Conservation (phyloP, 2,888 invertebrate species). For the Synergus japonicus region DNA sequence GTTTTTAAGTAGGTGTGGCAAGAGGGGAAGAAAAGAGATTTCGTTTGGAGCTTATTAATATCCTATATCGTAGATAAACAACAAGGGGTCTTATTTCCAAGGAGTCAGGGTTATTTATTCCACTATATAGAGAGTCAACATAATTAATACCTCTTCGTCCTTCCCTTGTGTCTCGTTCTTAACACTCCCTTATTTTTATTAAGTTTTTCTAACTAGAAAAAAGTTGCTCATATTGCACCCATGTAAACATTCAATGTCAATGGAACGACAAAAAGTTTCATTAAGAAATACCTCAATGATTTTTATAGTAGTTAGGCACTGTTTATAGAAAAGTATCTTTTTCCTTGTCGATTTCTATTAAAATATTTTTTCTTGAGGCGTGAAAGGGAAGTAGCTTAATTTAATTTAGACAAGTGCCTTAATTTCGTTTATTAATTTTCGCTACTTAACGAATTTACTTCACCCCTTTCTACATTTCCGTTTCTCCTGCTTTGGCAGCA, state of each 20-base stretch:
- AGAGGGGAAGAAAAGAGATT: slow-evolving; percentile 6
- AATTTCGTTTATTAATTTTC: slow-evolving; percentile 38
- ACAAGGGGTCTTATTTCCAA: not conserved
- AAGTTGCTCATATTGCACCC: slow-evolving; percentile 53
- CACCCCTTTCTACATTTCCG: slow-evolving; percentile 21
- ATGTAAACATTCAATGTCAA: slow-evolving; percentile 4
- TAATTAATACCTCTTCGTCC: slow-evolving; percentile 59
- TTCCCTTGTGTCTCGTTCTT: slow-evolving; percentile 43
- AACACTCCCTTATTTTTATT: slow-evolving; percentile 65
- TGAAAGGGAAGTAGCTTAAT: slow-evolving; percentile 15
- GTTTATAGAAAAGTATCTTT: not conserved
- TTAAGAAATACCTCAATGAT: not conserved
- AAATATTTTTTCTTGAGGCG: not conserved
- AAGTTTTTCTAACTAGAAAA: slow-evolving; percentile 57
- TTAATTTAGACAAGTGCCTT: not conserved
- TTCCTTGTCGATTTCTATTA: not conserved
- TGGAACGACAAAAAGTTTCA: slow-evolving; percentile 26
- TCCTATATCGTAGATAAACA: not conserved
- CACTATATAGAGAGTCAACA: slow-evolving; percentile 17
- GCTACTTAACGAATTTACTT: slow-evolving; percentile 21
- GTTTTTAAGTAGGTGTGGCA: not conserved
- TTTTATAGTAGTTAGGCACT: not conserved
- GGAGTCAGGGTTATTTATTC: slow-evolving; percentile 15
- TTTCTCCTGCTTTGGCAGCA: not conserved
- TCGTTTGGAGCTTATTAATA: not conserved